Evolutionary conservation across 2,888 invertebrate genomes (phyloP).

Genomic region (Epinotia nisella): DNA sequence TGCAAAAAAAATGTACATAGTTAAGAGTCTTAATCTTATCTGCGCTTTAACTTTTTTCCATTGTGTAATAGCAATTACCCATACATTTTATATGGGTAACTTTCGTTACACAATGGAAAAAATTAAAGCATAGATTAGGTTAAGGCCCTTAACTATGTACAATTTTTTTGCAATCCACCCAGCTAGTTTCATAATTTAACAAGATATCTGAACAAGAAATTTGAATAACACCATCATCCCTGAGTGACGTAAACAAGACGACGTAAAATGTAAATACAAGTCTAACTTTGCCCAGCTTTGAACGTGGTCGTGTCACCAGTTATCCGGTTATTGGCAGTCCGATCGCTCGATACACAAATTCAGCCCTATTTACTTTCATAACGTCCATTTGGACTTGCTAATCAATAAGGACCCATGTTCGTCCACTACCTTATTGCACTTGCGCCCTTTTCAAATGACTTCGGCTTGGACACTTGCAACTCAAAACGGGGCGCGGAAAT

Average conservation of each 20-base stretch:
- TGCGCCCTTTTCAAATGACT: slow-evolving; percentile 17
- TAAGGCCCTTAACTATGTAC: too few species aligned
- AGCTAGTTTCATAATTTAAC: neutral
- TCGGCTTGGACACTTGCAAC: slow-evolving; percentile 61
- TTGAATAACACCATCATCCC: neutral
- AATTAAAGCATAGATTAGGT: too few species aligned
- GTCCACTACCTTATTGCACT: neutral
- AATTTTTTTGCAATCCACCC: too few species aligned
- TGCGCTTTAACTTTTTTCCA: too few species aligned
- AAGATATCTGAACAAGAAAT: neutral
- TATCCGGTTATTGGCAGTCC: slow-evolving; percentile 54
- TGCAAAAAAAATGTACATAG: too few species aligned
- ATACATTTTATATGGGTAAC: too few species aligned
- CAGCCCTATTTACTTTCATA: slow-evolving; percentile 57
- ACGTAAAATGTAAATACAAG: slow-evolving; percentile 27
- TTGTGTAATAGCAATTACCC: too few species aligned
- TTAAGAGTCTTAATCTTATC: too few species aligned
- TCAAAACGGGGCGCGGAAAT: slow-evolving; percentile 59
- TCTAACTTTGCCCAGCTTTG: slow-evolving; percentile 9
- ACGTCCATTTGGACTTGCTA: slow-evolving; percentile 46
- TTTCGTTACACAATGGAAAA: too few species aligned
- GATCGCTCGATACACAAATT: slow-evolving; percentile 58
- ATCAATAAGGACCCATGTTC: slow-evolving; percentile 9
- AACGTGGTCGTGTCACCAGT: slow-evolving; percentile 6
- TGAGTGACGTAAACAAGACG: slow-evolving; percentile 2